Conservation (phyloP, 2,888 invertebrate species). For the Hololepta plana region DNA sequence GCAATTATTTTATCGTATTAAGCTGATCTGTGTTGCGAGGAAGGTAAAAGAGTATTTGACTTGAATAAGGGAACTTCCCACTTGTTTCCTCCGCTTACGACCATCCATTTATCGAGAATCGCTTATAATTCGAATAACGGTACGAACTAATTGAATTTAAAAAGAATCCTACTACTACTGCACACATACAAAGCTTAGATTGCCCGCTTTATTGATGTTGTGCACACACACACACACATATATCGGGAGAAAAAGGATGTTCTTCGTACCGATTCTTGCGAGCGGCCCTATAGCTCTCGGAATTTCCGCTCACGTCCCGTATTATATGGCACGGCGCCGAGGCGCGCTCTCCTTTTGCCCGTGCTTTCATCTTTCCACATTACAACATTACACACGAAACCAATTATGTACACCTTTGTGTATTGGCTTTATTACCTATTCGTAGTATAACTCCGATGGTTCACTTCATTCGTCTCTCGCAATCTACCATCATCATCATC, state of each 20-base stretch:
- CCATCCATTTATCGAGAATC: no score
- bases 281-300: conserved; percentile 11
- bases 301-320: conserved; percentile 23
- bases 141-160: conserved; percentile 9
- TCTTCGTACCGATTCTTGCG: conserved; percentile 9
- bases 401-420: conserved; percentile 28
- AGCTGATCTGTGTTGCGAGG: no score
- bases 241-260: conserved; percentile 8
- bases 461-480: no score
- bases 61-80: no score
- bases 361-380: conserved; percentile 27
- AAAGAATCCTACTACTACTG: conserved; percentile 8
- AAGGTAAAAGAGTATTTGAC: no score
- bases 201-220: no score
- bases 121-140: no score
- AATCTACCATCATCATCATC: no score
- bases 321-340: conserved; percentile 17
- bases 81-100: no score
- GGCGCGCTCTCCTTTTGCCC: conserved; percentile 16
- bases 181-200: no score
- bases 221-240: no score
- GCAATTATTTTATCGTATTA: no score
- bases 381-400: conserved; percentile 27
- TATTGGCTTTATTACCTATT: conserved; percentile 23
- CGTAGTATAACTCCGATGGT: conserved; percentile 13